Percentiles rank a stretch among this genome's conserved stretches.
These are phyloP conservation scores for Myxocyprinus asiaticus DNA, from an alignment of 2,113 vertebrate genomes.

Conservation along the genomic window DNA sequence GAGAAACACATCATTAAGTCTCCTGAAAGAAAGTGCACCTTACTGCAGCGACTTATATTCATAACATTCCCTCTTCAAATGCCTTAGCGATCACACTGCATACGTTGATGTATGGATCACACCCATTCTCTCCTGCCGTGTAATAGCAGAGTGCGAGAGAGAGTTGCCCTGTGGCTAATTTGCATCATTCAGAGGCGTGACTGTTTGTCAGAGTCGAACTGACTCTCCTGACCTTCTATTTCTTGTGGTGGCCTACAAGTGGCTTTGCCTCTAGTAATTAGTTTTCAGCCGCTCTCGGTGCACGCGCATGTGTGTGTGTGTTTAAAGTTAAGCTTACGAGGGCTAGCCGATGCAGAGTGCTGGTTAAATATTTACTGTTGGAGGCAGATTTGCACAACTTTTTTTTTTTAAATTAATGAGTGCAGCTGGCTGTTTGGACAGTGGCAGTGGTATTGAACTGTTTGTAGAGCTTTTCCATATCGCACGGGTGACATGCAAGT, in stretches of 20 bases:
- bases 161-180: constrained; percentile 49
- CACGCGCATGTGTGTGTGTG: constrained; percentile 40
- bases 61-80: constrained; percentile 1
- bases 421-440: constrained; percentile 84
- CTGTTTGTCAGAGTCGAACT: constrained; percentile 56
- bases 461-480: constrained; percentile 85
- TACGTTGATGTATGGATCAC: constrained; percentile 5
- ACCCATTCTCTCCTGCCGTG: not conserved
- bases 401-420: constrained; percentile 85
- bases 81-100: constrained; percentile 2
- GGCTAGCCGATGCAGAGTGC: constrained; percentile 76
- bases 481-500: constrained; percentile 72
- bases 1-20: constrained; percentile 36
- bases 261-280: constrained; percentile 59
- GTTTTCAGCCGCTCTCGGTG: constrained; percentile 58
- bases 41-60: constrained; percentile 22
- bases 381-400: constrained; percentile 85
- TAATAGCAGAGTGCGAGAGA: constrained; percentile 33
- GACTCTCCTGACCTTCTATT: constrained; percentile 60
- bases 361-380: constrained; percentile 89
- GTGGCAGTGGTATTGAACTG: constrained; percentile 84
- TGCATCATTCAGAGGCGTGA: constrained; percentile 56
- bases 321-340: constrained; percentile 82
- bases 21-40: constrained; percentile 13
- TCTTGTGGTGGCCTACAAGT: constrained; percentile 52